Evolutionary conservation across 2,113 vertebrate genomes (phyloP).

Genomic region (Ochotona princeps): DNA sequence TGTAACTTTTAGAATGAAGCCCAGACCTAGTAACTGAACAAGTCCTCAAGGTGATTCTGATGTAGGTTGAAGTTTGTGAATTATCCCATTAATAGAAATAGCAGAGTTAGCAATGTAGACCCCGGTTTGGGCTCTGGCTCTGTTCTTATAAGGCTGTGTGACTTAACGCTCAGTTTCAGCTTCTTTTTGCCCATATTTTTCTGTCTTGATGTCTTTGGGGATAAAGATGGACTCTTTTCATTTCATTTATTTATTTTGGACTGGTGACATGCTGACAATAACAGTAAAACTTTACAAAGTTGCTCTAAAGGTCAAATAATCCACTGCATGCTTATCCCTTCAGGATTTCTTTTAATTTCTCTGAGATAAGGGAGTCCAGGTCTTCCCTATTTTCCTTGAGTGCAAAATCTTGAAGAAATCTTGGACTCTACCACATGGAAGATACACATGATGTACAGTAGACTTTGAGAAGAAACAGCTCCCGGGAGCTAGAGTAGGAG

Average conservation of each 20-base stretch:
- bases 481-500: neutral
- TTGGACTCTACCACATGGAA: neutral
- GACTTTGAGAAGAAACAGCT: neutral
- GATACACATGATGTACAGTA: neutral
- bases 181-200: conserved; percentile 4
- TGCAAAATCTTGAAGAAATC: neutral
- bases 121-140: conserved; percentile 1
- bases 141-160: neutral
- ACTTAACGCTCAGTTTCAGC: conserved; percentile 12
- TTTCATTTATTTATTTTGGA: conserved; percentile 41
- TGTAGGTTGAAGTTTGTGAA: neutral
- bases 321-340: neutral
- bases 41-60: neutral
- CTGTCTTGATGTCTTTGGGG: conserved; percentile 19
- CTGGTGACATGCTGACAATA: neutral
- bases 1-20: neutral
- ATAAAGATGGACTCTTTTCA: neutral
- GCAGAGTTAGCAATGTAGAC: neutral
- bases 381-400: conserved; percentile 31
- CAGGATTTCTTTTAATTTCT: neutral
- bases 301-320: conserved; percentile 44
- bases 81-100: neutral
- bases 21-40: neutral
- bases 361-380: neutral
- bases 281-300: neutral